Percentiles rank a stretch among this genome's conserved stretches.
Evolutionary conservation across 1,140 invertebrate genomes (phyloP).

Genomic region (Lepidurus couesii): DNA sequence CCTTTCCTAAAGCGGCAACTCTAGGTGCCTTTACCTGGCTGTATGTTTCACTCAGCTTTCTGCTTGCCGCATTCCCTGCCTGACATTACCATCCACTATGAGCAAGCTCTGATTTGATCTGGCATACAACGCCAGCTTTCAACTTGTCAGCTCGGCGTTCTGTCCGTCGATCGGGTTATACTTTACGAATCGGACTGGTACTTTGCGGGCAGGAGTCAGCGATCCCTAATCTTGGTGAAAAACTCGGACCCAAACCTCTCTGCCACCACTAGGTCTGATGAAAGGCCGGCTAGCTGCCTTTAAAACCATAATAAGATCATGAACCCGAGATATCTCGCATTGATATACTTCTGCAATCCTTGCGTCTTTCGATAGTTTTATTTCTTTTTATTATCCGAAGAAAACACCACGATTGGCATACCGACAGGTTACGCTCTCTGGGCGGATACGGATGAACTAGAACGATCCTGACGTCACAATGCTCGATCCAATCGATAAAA

Average conservation of each 20-base stretch:
- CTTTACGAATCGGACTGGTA: neutral
- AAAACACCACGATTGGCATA: neutral
- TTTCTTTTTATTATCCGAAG: no score
- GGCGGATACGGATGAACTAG: no score
- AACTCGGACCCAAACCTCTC: neutral
- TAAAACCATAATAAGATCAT: neutral
- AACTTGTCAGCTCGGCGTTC: neutral
- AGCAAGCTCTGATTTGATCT: slow-evolving; percentile 7
- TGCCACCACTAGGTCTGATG: neutral
- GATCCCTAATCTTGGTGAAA: neutral
- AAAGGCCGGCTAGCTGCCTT: slow-evolving; percentile 1
- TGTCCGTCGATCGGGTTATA: neutral
- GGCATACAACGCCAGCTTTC: slow-evolving; percentile 4
- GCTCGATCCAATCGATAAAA: neutral
- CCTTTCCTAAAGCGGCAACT: neutral
- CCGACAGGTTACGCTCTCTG: no score
- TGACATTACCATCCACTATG: neutral
- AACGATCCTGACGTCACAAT: neutral
- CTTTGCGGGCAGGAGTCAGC: neutral
- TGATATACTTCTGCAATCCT: no score
- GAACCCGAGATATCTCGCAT: no score
- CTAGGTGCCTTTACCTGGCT: neutral
- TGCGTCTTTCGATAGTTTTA: no score
- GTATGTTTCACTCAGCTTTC: neutral
- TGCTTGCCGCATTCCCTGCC: neutral